Evolutionary conservation across 1,140 invertebrate species (phyloP).

Genomic region (Doryteuthis pealeii): DNA sequence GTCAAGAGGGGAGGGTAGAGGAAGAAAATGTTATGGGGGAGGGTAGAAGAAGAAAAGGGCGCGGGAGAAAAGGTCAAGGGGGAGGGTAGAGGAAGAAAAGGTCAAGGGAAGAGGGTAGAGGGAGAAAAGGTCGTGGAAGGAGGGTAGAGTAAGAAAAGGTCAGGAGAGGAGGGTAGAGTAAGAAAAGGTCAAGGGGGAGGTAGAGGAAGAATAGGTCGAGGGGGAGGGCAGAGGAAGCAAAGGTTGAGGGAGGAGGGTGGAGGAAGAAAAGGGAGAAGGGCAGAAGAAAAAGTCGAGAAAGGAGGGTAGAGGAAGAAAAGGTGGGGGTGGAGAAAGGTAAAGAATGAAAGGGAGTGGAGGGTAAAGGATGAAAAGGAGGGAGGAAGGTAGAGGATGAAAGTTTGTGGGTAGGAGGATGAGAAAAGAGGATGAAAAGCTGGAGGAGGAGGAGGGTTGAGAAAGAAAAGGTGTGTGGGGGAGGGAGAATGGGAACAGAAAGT

Average conservation of each 20-base stretch:
- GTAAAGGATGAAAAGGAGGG: not conserved
- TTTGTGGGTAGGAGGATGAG: not conserved
- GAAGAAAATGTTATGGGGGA: no score
- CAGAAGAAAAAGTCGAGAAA: not conserved
- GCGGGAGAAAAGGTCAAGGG: no score
- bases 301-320: not conserved
- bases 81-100: no score
- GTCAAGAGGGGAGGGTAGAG: no score
- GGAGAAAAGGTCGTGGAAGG: no score
- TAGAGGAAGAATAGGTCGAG: not conserved
- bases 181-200: not conserved
- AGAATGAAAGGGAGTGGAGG: not conserved
- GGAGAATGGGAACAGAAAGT: not conserved
- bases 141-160: no score
- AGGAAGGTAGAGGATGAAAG: not conserved
- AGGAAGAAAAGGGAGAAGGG: not conserved
- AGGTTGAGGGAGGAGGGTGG: not conserved
- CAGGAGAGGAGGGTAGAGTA: no score
- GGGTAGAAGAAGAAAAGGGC: no score
- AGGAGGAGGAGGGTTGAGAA: not conserved
- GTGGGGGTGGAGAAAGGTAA: not conserved
- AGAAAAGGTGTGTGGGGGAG: not conserved
- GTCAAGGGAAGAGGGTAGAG: no score
- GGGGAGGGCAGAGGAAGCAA: not conserved
- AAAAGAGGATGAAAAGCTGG: not conserved